These are phyloP conservation scores for Macropis europaea DNA, from an alignment of 2,888 invertebrate species.

Conservation along the genomic window DNA sequence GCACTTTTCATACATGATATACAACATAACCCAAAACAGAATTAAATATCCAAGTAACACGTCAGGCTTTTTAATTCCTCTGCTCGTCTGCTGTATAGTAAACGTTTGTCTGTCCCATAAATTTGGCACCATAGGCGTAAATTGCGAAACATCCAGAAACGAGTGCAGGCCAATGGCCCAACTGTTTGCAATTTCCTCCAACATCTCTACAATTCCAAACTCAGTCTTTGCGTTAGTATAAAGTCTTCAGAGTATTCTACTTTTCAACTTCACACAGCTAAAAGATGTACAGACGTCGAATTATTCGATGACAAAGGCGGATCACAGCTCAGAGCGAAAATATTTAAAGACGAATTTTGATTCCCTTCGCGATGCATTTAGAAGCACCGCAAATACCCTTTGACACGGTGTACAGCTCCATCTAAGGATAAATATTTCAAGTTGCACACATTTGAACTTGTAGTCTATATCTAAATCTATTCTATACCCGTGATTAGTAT, in stretches of 20 bases:
- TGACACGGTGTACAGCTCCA: too few species aligned
- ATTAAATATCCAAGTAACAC: slow-evolving; percentile 56
- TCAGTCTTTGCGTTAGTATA: background rate
- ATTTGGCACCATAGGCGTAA: slow-evolving; percentile 46
- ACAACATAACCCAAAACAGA: slow-evolving; percentile 59
- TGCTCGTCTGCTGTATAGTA: slow-evolving; percentile 14
- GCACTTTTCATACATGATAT: slow-evolving; percentile 62
- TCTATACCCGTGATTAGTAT: too few species aligned
- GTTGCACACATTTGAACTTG: too few species aligned
- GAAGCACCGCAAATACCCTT: background rate
- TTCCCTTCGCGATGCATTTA: background rate
- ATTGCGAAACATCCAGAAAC: slow-evolving; percentile 52
- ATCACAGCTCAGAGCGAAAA: background rate
- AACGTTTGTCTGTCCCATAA: slow-evolving; percentile 44
- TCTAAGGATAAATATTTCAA: too few species aligned
- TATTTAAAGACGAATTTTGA: background rate
- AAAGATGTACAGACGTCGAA: background rate
- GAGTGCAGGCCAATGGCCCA: slow-evolving; percentile 54
- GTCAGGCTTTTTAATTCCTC: slow-evolving; percentile 43
- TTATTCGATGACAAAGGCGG: background rate
- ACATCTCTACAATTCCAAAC: slow-evolving; percentile 24
- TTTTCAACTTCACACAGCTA: background rate
- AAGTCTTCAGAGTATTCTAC: background rate
- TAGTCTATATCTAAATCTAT: too few species aligned
- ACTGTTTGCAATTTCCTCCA: slow-evolving; percentile 45